phyloP scores from a whole-genome alignment of 2,888 invertebrate genomes.

The Catocala fraxini region DNA sequence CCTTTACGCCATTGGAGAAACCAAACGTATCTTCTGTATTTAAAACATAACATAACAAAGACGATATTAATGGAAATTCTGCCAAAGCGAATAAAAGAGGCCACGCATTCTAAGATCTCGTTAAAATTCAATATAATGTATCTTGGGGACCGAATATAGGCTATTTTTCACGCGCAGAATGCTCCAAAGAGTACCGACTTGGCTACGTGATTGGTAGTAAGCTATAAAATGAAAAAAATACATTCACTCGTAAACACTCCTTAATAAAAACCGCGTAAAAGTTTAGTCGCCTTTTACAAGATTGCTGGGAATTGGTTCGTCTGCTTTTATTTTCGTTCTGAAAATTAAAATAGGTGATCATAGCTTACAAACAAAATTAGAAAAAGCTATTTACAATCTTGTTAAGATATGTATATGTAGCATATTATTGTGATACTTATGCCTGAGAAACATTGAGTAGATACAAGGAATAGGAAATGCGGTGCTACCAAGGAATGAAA shows the following conservation, averaged over 20 bases:
- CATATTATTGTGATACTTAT: too few species aligned
- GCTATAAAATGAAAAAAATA: conserved; percentile 15
- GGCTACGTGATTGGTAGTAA: conserved; percentile 30
- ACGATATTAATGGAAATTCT: too few species aligned
- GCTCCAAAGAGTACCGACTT: conserved; percentile 17
- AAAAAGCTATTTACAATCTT: too few species aligned
- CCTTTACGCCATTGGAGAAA: too few species aligned
- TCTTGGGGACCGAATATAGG: conserved; percentile 50
- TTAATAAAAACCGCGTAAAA: conserved; percentile 18
- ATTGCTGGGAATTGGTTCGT: conserved; percentile 14
- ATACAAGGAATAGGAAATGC: too few species aligned
- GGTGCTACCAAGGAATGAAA: too few species aligned
- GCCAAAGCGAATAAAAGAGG: conserved; percentile 53
- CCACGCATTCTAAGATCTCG: conserved; percentile 41
- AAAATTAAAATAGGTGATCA: neutral
- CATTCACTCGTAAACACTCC: conserved; percentile 15
- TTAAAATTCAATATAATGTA: conserved; percentile 65
- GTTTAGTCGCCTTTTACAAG: conserved; percentile 18
- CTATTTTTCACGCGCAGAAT: conserved; percentile 36
- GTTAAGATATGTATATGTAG: too few species aligned
- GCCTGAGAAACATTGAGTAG: too few species aligned
- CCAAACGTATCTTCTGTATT: too few species aligned
- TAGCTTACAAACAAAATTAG: too few species aligned
- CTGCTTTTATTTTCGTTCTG: conserved; percentile 9
- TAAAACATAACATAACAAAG: conserved; percentile 12